Base-by-base conservation (phyloP, 2,113 vertebrate genomes). In the Capreolus pygargus region DNA sequence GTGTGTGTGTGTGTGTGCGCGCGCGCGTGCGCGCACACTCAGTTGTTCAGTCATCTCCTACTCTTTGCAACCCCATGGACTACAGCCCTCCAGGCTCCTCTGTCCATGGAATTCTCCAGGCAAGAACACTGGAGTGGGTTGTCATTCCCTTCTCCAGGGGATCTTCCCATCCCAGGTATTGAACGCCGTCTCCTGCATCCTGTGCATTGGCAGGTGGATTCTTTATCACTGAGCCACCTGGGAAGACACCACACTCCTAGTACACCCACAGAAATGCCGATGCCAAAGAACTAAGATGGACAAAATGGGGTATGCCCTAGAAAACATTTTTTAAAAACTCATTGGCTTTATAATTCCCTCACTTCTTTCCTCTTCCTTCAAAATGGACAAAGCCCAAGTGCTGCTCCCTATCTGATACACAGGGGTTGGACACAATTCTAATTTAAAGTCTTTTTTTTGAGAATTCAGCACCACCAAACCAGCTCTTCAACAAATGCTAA, bases 1-100 rank as follows among this genome's bases (percentile, higher is more conserved):
- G 52, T 54, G 52, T 6, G 52, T 54, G 52, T 17, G 60, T 16
- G 28, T 12, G 4, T 57, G 55, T 27, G 25, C 11, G n/a, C n/a
- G 25, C 12, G 11, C 13, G 11, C 28, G 14, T 7, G 30, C 4
- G 16, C 2, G 5, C 1, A 4, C 5, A 2, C 21, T 76, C 12
- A 76, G 23, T 76, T 14, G 70, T 12, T 76, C 70, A 43, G 12
- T 43, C 39, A 43, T 43, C 36, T 76, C 70, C 39, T 43, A 43
- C 39, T 43, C 70, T 74, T 39, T 27, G 39, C 39, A 76, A 43
- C 70, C 6, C 12, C 39, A 43, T 27, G 70, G 70, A 76, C 6
- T 27, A 9, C 25, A 43, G 12, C 70, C 23, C 36, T 39, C 23
- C 6, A 43, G 36, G 36, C 6, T 76, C 36, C 36, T 76, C 70